A percentile compares a stretch with the other conserved stretches of the same genome.
These are phyloP conservation scores for Tribolium castaneum DNA, from an alignment of 1,140 invertebrate species.

Conservation along the genomic window DNA sequence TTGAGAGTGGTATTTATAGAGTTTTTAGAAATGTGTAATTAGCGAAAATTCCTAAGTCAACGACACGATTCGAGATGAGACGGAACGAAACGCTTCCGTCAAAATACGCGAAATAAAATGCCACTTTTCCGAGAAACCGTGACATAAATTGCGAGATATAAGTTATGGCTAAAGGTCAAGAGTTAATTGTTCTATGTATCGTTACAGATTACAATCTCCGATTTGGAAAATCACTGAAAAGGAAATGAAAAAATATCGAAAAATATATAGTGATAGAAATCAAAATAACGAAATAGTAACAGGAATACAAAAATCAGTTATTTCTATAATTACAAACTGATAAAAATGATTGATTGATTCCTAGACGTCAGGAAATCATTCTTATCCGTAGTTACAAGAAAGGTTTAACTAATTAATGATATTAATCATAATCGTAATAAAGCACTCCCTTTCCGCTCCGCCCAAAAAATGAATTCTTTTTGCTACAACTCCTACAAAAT, in stretches of 20 bases:
- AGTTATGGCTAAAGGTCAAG: neutral
- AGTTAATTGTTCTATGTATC: slow-evolving; percentile 12
- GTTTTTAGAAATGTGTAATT: slow-evolving; percentile 13
- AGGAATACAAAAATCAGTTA: neutral
- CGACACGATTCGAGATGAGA: slow-evolving; percentile 12
- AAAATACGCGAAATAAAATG: neutral
- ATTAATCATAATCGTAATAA: neutral
- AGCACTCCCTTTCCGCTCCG: neutral
- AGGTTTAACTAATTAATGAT: neutral
- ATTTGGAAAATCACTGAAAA: slow-evolving; percentile 6
- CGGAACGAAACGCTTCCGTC: slow-evolving; percentile 7
- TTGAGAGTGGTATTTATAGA: neutral
- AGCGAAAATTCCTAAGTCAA: slow-evolving; percentile 8
- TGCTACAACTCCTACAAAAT: neutral
- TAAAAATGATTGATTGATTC: neutral
- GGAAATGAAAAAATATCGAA: neutral
- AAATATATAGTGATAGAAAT: neutral
- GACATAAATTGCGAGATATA: neutral
- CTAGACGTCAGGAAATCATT: too few species aligned
- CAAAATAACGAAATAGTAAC: neutral
- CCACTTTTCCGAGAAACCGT: neutral
- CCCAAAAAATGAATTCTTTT: neutral
- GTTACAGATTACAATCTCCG: neutral
- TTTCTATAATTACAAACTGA: neutral
- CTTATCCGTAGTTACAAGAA: too few species aligned